Percentiles rank a stretch among this genome's conserved stretches.
Conservation (phyloP, 2,797 vertebrate species). For the Melanotaenia pygmaea region DNA sequence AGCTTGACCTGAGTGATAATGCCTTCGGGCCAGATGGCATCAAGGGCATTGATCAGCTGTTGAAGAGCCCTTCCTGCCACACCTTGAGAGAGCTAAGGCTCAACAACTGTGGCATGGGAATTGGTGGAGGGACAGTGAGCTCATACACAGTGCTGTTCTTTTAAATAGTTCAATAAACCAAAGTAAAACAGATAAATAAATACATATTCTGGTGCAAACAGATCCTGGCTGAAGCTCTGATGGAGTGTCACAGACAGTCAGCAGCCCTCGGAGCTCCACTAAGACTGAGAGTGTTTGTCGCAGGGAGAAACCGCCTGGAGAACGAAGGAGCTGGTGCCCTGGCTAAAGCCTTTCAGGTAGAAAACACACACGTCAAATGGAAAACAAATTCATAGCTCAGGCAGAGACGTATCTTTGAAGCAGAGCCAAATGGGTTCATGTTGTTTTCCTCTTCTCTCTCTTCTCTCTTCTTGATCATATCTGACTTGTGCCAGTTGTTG, state of each 20-base stretch:
- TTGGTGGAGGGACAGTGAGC: conserved; percentile 92
- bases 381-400: neutral
- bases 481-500: neutral
- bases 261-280: conserved; percentile 85
- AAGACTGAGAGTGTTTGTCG: conserved; percentile 90
- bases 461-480: neutral
- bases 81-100: conserved; percentile 89
- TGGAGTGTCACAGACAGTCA: conserved; percentile 88
- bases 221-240: conserved; percentile 93
- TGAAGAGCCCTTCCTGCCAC: conserved; percentile 91
- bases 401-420: neutral
- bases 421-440: neutral
- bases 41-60: conserved; percentile 89
- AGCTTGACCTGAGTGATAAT: conserved; percentile 96
- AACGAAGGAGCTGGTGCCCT: conserved; percentile 94
- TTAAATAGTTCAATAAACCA: neutral
- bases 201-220: conserved; percentile 58
- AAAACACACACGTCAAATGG: neutral
- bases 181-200: neutral
- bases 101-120: conserved; percentile 98
- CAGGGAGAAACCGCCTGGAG: conserved; percentile 96
- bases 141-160: neutral
- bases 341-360: conserved; percentile 93
- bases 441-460: neutral
- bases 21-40: conserved; percentile 97